A percentile compares a stretch with the other conserved stretches of the same genome.
Conservation (phyloP, 53 echinoderm and acorn worm species). For the Paracentrotus lividus region DNA sequence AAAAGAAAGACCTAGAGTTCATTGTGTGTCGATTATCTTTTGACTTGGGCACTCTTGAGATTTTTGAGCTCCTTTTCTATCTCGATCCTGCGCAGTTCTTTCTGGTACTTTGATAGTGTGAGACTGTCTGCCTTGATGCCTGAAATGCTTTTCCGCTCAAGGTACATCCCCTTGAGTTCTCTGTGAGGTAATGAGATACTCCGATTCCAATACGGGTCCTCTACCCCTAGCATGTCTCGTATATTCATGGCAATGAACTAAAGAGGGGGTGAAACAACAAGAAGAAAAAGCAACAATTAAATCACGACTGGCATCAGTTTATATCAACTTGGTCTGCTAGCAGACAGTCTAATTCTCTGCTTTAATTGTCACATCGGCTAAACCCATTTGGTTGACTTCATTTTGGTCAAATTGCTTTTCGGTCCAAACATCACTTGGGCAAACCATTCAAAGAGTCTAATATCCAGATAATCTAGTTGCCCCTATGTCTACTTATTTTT, state of each 20-base stretch:
- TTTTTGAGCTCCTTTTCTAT: constrained; percentile 72
- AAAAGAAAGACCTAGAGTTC: neutral
- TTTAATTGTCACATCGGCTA: too few species aligned
- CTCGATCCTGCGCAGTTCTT: constrained; percentile 88
- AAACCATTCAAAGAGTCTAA: too few species aligned
- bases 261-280: constrained; percentile 22
- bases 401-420: too few species aligned
- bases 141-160: constrained; percentile 93
- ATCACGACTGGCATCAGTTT: neutral
- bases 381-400: too few species aligned
- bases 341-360: too few species aligned
- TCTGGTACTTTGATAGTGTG: constrained; percentile 87
- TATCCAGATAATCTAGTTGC: too few species aligned
- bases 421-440: too few species aligned
- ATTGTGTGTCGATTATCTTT: constrained; percentile 22
- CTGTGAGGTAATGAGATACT: constrained; percentile 94
- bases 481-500: too few species aligned
- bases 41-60: constrained; percentile 55
- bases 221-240: constrained; percentile 87
- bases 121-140: constrained; percentile 85
- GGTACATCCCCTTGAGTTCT: constrained; percentile 93
- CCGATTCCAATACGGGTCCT: constrained; percentile 96
- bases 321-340: too few species aligned
- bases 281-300: neutral
- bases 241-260: constrained; percentile 91